Base-by-base conservation (phyloP, 2,888 invertebrate species). In the Cecidostiba fungosa region DNA sequence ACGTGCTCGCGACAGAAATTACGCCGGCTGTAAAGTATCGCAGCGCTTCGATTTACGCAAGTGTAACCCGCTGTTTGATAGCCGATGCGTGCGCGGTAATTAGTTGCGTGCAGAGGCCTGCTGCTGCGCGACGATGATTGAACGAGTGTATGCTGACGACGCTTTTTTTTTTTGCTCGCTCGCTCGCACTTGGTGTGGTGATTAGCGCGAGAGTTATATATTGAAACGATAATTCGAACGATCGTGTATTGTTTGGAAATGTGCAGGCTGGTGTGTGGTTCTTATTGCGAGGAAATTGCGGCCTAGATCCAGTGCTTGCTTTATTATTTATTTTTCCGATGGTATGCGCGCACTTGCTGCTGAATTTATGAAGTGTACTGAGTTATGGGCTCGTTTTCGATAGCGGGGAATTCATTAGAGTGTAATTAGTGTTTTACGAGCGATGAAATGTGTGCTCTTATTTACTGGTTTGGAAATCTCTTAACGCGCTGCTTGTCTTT, bases 31-130 rank as follows among this genome's bases (percentile, higher is more conserved):
- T 66, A 66, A 66, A 29, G 66, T 66, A 66, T 66, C 54, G 29
- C 6, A 14, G 19, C 32, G 54, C 19, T 1, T 32, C 54, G 76
- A 76, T 36, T 59, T 36, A 12, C 29, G 59, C 16, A 59, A 59
- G 76, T 59, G 76, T 26, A 54, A 76, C 76, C 59, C 76, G 54
- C 76, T n/a, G n/a, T 26, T 76, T 14, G 76, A 76, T 36, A 47
- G 26, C 26, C 47, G 73, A 19, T 12, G 39, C 39, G 3, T 23
- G 23, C 12, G n/a, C 43, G 50, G 32, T 59, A 54, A 59, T 76
- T 54, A 76, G 32, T 16, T 47, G 16, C n/a, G 29, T 3, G n/a
- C n/a, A n/a, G 54, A 54, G 54, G n/a, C 19, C 54, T 50, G 74
- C 76, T 19, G 32, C 54, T 32, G 54, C 59, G 59, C 47, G 70